Evolutionary conservation across 37 sponge, comb jelly and placozoan genomes (phyloP).

Genomic region (Spongilla lacustris): DNA sequence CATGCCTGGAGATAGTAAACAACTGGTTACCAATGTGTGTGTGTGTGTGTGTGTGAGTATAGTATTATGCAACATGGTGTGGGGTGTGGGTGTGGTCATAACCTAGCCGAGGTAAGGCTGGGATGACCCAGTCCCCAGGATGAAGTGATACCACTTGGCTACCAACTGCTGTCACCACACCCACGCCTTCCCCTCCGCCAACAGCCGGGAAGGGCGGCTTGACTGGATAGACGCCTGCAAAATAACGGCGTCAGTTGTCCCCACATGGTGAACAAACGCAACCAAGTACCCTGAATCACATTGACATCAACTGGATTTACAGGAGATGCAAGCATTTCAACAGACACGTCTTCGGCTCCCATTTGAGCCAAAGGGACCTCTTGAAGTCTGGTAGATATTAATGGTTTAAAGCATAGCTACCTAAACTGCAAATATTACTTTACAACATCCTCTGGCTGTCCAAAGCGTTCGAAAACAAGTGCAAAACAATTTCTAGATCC

Average conservation of each 20-base stretch:
- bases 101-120: slow-evolving; percentile 76
- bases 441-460: slow-evolving; percentile 56
- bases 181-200: slow-evolving; percentile 91
- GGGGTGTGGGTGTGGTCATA: not conserved
- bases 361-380: slow-evolving; percentile 15
- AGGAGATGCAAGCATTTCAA: slow-evolving; percentile 78
- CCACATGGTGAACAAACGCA: not conserved
- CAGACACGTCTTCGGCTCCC: slow-evolving; percentile 62
- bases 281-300: slow-evolving; percentile 78
- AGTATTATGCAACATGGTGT: not conserved
- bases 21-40: not conserved
- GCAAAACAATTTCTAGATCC: not conserved
- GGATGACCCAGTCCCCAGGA: slow-evolving; percentile 83
- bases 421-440: slow-evolving; percentile 22
- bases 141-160: slow-evolving; percentile 33
- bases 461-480: slow-evolving; percentile 43
- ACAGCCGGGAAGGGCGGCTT: slow-evolving; percentile 77
- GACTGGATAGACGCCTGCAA: slow-evolving; percentile 81
- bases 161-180: slow-evolving; percentile 73
- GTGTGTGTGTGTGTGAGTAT: not conserved
- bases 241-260: not conserved
- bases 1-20: slow-evolving; percentile 53
- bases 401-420: not conserved
- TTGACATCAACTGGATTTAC: slow-evolving; percentile 94
- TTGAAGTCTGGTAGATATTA: not conserved